These are phyloP conservation scores for Rotaria macrura DNA, from an alignment of 2,888 invertebrate species.

Conservation along the genomic window DNA sequence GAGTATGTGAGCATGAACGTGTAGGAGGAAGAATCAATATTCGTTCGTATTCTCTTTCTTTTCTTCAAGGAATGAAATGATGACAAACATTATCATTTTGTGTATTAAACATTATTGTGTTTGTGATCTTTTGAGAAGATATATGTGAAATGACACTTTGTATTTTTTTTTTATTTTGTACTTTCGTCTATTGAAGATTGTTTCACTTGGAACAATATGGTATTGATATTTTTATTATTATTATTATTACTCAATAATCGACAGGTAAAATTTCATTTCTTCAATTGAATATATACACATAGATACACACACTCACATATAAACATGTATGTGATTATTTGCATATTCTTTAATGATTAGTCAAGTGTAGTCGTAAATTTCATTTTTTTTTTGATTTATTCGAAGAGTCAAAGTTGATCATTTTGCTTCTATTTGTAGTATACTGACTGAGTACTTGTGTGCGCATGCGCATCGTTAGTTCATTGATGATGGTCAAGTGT, in stretches of 20 bases:
- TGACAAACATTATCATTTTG: neutral
- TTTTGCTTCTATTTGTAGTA: neutral
- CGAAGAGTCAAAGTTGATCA: neutral
- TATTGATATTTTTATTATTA: neutral
- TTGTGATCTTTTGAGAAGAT: neutral
- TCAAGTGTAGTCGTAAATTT: neutral
- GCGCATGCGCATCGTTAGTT: neutral
- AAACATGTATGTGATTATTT: neutral
- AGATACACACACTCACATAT: too few species aligned
- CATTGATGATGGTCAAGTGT: neutral
- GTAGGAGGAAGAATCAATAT: slow-evolving; percentile 8
- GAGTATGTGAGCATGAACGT: neutral
- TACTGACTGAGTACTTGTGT: neutral
- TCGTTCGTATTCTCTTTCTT: neutral
- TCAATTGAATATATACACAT: neutral
- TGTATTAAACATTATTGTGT: neutral
- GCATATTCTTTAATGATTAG: neutral
- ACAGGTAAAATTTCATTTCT: neutral
- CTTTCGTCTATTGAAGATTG: neutral
- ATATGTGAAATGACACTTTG: neutral
- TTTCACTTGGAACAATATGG: neutral
- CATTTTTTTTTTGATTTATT: neutral
- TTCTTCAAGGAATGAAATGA: neutral
- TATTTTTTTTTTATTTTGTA: neutral
- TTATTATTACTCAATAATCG: neutral